Percentiles rank a stretch among this genome's conserved stretches.
These are phyloP conservation scores for Thymelicus acteon DNA, from an alignment of 2,888 invertebrate genomes.

Conservation along the genomic window DNA sequence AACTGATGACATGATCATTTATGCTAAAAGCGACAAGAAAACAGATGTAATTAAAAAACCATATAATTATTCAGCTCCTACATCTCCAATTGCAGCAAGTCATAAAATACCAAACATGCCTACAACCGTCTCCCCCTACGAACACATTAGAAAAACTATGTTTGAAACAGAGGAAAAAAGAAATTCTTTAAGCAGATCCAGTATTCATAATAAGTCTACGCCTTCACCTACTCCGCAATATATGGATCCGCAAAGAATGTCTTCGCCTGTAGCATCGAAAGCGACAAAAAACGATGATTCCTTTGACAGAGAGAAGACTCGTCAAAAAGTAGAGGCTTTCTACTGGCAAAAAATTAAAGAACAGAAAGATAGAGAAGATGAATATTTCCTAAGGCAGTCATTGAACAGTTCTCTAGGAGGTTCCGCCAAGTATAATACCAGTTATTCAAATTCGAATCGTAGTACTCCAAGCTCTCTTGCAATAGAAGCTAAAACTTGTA, in stretches of 20 bases:
- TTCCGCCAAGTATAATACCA: constrained; percentile 46
- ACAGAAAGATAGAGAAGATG: constrained; percentile 86
- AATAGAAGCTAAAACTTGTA: constrained; percentile 60
- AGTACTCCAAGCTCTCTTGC: constrained; percentile 59
- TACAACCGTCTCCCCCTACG: constrained; percentile 74
- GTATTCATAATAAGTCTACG: constrained; percentile 53
- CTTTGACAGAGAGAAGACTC: constrained; percentile 80
- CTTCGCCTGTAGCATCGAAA: constrained; percentile 10
- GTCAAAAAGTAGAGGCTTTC: constrained; percentile 86
- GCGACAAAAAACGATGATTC: constrained; percentile 48
- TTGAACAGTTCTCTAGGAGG: constrained; percentile 51
- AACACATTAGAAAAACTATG: constrained; percentile 70
- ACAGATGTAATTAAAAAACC: constrained; percentile 50
- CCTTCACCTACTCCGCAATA: constrained; percentile 50
- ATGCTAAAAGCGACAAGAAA: constrained; percentile 26
- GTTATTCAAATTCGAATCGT: constrained; percentile 53
- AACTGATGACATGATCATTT: constrained; percentile 35
- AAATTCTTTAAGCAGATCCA: constrained; percentile 63
- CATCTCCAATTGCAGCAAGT: constrained; percentile 68
- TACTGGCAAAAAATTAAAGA: constrained; percentile 89
- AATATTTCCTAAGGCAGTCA: constrained; percentile 70
- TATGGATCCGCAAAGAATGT: constrained; percentile 24
- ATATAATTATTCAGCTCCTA: constrained; percentile 79
- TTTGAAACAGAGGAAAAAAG: constrained; percentile 72
- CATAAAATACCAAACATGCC: constrained; percentile 76